Evolutionary conservation across 1,140 invertebrate genomes (phyloP).

Genomic region (Sipha flava): DNA sequence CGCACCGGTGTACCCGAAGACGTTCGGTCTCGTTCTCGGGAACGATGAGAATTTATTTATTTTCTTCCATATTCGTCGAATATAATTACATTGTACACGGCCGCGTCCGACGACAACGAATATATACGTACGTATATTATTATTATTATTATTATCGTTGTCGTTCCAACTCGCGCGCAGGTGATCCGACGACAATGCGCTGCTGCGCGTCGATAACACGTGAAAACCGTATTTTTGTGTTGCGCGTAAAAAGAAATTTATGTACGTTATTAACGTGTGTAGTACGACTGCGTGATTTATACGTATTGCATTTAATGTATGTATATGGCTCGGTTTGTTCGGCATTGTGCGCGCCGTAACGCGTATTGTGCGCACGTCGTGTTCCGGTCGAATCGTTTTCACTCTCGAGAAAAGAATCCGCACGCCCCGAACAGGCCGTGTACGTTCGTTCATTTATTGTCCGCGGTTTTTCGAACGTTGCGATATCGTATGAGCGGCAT

Average conservation of each 20-base stretch:
- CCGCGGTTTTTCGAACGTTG: not conserved
- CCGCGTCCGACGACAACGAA: not conserved
- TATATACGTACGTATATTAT: not conserved
- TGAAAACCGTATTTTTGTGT: not conserved
- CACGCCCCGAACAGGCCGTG: not conserved
- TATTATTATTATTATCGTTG: not conserved
- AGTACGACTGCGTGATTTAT: not conserved
- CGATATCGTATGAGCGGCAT: not conserved
- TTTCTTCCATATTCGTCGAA: not conserved
- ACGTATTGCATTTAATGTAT: too few species aligned
- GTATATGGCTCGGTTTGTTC: not conserved
- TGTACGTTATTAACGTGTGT: constrained; percentile 6
- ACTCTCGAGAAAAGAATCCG: not conserved
- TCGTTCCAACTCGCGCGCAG: not conserved
- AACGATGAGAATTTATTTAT: too few species aligned
- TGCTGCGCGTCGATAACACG: not conserved
- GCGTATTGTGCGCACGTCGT: not conserved
- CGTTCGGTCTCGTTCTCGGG: too few species aligned
- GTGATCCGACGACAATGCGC: not conserved
- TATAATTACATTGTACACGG: not conserved
- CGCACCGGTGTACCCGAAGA: too few species aligned
- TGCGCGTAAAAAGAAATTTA: not conserved
- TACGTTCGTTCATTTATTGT: not conserved
- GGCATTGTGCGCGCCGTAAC: not conserved
- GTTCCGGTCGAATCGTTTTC: not conserved